phyloP scores from a whole-genome alignment of 2,797 vertebrate species.

The Catharus ustulatus region DNA sequence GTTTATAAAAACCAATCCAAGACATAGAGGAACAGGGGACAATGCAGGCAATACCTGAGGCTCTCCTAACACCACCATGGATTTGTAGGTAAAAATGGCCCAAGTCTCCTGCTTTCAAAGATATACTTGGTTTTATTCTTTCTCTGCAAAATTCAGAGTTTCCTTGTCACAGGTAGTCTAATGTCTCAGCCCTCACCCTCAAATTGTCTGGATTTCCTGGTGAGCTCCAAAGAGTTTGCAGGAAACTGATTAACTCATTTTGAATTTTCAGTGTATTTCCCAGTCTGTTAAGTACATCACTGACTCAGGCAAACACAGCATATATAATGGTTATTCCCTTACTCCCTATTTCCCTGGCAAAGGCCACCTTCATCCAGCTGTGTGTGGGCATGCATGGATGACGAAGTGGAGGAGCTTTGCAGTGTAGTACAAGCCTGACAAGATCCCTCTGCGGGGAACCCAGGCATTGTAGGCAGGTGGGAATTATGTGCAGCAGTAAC shows the following conservation, averaged over 20 bases:
- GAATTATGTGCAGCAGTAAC: not conserved
- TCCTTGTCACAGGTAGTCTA: not conserved
- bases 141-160: not conserved
- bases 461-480: not conserved
- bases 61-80: not conserved
- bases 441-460: not conserved
- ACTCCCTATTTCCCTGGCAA: not conserved
- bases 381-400: not conserved
- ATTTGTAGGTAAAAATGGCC: not conserved
- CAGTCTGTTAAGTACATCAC: not conserved
- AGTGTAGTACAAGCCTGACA: not conserved
- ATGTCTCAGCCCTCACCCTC: not conserved
- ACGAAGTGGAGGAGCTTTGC: not conserved
- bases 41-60: not conserved
- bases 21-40: not conserved
- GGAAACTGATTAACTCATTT: not conserved
- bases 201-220: not conserved
- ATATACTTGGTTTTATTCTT: not conserved
- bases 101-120: not conserved
- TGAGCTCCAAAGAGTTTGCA: not conserved
- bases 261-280: not conserved
- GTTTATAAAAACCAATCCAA: slow-evolving; percentile 21
- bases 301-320: not conserved
- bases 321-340: not conserved
- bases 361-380: not conserved